Base-by-base conservation (phyloP, 2,797 vertebrate species). In the Nannoperca australis region DNA sequence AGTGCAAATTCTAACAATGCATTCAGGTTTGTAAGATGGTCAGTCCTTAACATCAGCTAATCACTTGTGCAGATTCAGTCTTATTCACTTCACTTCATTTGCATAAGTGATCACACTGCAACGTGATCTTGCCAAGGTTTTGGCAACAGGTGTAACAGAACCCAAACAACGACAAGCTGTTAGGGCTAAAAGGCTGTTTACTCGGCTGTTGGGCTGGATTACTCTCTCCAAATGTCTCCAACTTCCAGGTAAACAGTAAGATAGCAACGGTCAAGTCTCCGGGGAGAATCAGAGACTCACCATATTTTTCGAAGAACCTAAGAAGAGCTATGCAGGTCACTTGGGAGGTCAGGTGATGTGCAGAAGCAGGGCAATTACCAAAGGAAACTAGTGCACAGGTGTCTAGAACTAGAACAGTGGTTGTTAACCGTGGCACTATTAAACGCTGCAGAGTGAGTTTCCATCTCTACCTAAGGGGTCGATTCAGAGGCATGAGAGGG, bases 141-240 rank as follows among this genome's bases (percentile, higher is more conserved):
- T 4, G 51, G 44, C 34, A 17, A 55, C 58, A 30, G 56, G 61
- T 38, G 36, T 66, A 63, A 83, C 17, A 13, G 15, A 64, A 22
- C 24, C 72, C 49, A 50, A 67, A 38, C 1, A n/a, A 49, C 69
- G 44, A 27, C 42, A 34, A 24, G 53, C 55, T 49, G 15, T 34
- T 17, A 2, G 27, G 17, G 40, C 24, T 76, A 55, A 76, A 49
- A 61, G 54, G 45, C 12, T 34, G 61, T 68, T 75, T 68, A 63
- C 27, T 38, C 55, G 64, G 54, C 58, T 34, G 36, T 27, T 58
- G 42, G 40, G 44, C 69, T 49, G 63, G 17, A 56, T 51, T 20
- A 44, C 6, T 7, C 27, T 14, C 20, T 68, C n/a, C 13, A 15
- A 56, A 51, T 2, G 3, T 15, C 70, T 15, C 38, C n/a, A 6